These are phyloP conservation scores for Cosmorhoe ocellata DNA, from an alignment of 2,888 invertebrate genomes.

Conservation along the genomic window DNA sequence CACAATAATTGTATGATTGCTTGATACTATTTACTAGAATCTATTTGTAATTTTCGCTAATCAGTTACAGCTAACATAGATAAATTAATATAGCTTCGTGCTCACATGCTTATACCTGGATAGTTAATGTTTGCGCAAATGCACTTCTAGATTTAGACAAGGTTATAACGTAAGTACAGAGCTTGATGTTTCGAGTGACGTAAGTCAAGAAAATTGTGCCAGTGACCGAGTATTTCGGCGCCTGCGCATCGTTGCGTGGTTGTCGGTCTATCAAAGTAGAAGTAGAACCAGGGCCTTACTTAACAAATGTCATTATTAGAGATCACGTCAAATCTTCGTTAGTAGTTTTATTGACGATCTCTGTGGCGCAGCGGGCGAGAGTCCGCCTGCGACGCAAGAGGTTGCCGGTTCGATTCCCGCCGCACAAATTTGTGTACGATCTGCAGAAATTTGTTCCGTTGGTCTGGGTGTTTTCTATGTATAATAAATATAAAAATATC, in stretches of 20 bases:
- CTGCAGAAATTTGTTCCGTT: too few relatives aligned
- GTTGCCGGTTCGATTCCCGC: too few relatives aligned
- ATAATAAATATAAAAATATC: too few relatives aligned
- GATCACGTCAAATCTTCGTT: too few relatives aligned
- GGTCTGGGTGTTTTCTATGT: too few relatives aligned
- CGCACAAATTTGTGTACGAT: too few relatives aligned
- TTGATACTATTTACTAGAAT: background rate
- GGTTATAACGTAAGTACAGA: conserved; percentile 15
- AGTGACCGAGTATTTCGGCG: conserved; percentile 20
- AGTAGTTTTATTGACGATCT: too few relatives aligned
- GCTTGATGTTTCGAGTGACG: conserved; percentile 13
- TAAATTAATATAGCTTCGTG: too few relatives aligned
- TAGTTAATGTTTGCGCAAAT: conserved; percentile 21
- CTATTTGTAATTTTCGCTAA: background rate
- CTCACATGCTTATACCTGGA: background rate
- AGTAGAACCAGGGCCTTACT: background rate
- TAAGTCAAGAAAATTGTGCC: conserved; percentile 20
- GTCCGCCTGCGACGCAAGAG: too few relatives aligned
- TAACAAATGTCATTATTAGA: too few relatives aligned
- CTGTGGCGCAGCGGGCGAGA: too few relatives aligned
- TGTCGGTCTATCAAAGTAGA: background rate
- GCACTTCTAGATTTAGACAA: conserved; percentile 17
- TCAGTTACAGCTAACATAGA: background rate
- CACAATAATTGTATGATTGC: conserved; percentile 3
- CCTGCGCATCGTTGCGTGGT: conserved; percentile 14